Evolutionary conservation across 1,140 invertebrate species (phyloP).

Genomic region (Neodiprion lecontei): DNA sequence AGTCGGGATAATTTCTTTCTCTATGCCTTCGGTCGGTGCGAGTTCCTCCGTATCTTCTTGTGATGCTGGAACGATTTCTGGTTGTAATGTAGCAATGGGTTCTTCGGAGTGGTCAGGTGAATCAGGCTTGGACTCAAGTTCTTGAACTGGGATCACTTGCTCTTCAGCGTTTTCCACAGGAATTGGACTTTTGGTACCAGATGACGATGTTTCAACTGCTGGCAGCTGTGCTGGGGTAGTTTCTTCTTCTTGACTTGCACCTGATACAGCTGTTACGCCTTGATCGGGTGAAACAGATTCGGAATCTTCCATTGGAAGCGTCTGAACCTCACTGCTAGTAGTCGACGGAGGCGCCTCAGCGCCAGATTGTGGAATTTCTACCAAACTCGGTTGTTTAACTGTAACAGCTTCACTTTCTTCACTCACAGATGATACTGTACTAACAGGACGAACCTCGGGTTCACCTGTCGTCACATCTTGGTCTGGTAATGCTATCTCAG

Average conservation of each 20-base stretch:
- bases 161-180: slow-evolving; percentile 31
- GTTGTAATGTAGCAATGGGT: slow-evolving; percentile 16
- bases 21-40: slow-evolving; percentile 20
- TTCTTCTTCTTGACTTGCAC: slow-evolving; percentile 22
- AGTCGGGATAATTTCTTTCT: slow-evolving; percentile 27
- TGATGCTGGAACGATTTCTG: slow-evolving; percentile 21
- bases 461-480: slow-evolving; percentile 27
- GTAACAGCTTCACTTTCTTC: slow-evolving; percentile 15
- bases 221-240: slow-evolving; percentile 25
- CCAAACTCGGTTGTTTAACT: slow-evolving; percentile 35
- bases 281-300: background rate
- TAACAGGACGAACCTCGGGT: background rate
- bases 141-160: slow-evolving; percentile 40
- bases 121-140: slow-evolving; percentile 14
- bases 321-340: slow-evolving; percentile 33
- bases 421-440: slow-evolving; percentile 22
- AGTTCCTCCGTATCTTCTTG: slow-evolving; percentile 17
- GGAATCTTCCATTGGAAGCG: slow-evolving; percentile 18
- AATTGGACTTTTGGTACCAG: slow-evolving; percentile 17
- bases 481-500: slow-evolving; percentile 21
- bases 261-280: slow-evolving; percentile 19
- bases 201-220: background rate
- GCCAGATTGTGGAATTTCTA: slow-evolving; percentile 16
- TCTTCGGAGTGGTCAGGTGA: background rate
- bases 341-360: background rate